phyloP scores from a whole-genome alignment of 2,113 vertebrate genomes.

The Narcine bancroftii region DNA sequence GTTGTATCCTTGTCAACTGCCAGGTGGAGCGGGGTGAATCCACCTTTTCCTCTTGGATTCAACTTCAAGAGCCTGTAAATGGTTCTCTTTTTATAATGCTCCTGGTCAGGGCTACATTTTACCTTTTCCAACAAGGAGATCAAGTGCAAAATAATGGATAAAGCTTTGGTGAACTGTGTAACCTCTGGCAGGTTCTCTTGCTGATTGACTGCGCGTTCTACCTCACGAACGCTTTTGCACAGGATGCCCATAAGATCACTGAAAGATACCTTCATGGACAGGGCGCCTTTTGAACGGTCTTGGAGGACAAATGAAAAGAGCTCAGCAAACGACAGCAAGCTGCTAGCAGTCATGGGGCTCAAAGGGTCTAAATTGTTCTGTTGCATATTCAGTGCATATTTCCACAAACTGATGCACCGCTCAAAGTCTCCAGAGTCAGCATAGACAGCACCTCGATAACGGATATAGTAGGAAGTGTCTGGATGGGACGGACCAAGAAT shows the following conservation, averaged over 20 bases:
- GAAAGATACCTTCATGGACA: constrained; percentile 74
- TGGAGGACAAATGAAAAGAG: constrained; percentile 92
- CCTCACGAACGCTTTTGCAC: constrained; percentile 81
- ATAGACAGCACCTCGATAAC: constrained; percentile 84
- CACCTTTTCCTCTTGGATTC: constrained; percentile 70
- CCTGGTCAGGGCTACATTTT: constrained; percentile 71
- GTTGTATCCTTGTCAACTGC: constrained; percentile 87
- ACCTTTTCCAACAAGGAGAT: constrained; percentile 84
- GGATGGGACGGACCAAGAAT: constrained; percentile 89
- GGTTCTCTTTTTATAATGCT: constrained; percentile 81
- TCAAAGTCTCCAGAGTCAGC: constrained; percentile 88
- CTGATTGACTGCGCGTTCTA: constrained; percentile 77
- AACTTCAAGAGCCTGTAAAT: constrained; percentile 84
- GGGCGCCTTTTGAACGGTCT: constrained; percentile 78
- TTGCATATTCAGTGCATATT: constrained; percentile 91
- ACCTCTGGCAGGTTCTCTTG: constrained; percentile 73
- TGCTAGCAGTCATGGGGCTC: constrained; percentile 91
- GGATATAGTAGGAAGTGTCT: constrained; percentile 92
- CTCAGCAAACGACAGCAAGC: constrained; percentile 88
- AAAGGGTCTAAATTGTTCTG: constrained; percentile 86
- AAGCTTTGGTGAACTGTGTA: constrained; percentile 77
- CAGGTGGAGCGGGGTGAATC: constrained; percentile 86
- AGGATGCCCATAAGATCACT: constrained; percentile 84
- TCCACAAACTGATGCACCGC: constrained; percentile 88
- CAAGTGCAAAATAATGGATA: constrained; percentile 87